These are phyloP conservation scores for Thaleichthys pacificus DNA, from an alignment of 2,797 vertebrate species.

Conservation along the genomic window DNA sequence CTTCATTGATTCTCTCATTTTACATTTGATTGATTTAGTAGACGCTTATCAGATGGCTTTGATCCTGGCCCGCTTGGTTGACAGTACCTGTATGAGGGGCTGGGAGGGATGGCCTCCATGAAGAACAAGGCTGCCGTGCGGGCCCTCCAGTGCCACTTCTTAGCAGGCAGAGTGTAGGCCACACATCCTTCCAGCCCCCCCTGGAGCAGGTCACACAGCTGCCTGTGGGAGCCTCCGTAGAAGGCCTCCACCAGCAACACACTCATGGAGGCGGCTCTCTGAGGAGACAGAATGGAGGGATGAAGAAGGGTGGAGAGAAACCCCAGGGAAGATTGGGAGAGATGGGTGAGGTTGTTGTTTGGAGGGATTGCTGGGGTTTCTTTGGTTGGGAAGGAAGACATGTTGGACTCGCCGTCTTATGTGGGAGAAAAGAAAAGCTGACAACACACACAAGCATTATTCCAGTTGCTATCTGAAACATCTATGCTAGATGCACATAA, in stretches of 20 bases:
- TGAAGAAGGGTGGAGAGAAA: neutral
- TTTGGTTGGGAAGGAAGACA: constrained; percentile 5
- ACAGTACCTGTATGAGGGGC: constrained; percentile 80
- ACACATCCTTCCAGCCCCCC: constrained; percentile 74
- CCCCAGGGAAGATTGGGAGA: neutral
- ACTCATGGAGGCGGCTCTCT: constrained; percentile 66
- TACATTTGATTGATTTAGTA: neutral
- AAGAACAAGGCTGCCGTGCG: constrained; percentile 88
- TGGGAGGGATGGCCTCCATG: constrained; percentile 83
- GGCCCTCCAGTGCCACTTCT: constrained; percentile 97
- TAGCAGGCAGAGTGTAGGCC: constrained; percentile 84
- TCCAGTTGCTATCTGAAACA: constrained; percentile 6
- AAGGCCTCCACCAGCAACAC: constrained; percentile 89
- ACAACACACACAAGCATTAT: neutral
- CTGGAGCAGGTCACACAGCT: constrained; percentile 86
- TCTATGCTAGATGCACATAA: constrained; percentile 4
- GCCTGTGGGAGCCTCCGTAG: constrained; percentile 92
- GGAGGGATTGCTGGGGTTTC: constrained; percentile 18
- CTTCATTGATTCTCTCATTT: neutral
- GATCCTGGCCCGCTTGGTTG: neutral
- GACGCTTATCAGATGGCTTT: neutral
- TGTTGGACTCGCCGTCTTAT: constrained; percentile 13
- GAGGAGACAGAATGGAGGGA: constrained; percentile 12
- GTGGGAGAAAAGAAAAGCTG: constrained; percentile 10
- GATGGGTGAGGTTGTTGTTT: neutral